Evolutionary conservation across 2,797 vertebrate species (phyloP).

Genomic region (Acrocephalus scirpaceus): DNA sequence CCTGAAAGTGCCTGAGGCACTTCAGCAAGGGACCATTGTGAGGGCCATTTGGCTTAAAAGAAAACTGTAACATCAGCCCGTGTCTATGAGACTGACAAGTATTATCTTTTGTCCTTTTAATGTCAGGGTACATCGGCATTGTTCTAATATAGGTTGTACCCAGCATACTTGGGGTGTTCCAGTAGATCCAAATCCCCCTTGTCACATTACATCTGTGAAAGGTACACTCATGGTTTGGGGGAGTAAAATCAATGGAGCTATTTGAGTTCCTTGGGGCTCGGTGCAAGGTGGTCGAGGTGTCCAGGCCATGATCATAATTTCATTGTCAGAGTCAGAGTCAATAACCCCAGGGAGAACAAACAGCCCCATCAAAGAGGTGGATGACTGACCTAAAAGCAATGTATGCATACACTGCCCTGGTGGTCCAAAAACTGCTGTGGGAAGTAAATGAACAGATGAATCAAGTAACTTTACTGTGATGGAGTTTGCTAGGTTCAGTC

Average conservation of each 20-base stretch:
- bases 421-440: background rate
- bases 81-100: background rate
- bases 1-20: background rate
- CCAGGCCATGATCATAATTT: background rate
- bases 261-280: background rate
- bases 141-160: background rate
- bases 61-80: background rate
- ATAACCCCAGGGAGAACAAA: background rate
- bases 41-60: background rate
- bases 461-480: background rate
- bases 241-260: background rate
- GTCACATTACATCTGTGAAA: fast-evolving
- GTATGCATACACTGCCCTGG: background rate
- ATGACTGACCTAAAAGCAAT: background rate
- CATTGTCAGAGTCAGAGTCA: background rate
- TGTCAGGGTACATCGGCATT: background rate
- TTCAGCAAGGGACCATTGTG: background rate
- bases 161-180: background rate
- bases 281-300: background rate
- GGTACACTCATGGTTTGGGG: background rate
- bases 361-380: background rate
- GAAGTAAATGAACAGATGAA: background rate
- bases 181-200: background rate
- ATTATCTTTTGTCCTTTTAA: background rate
- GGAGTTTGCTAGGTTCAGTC: background rate